phyloP scores from a whole-genome alignment of 1,140 invertebrate species.

The Bombus ignitus region DNA sequence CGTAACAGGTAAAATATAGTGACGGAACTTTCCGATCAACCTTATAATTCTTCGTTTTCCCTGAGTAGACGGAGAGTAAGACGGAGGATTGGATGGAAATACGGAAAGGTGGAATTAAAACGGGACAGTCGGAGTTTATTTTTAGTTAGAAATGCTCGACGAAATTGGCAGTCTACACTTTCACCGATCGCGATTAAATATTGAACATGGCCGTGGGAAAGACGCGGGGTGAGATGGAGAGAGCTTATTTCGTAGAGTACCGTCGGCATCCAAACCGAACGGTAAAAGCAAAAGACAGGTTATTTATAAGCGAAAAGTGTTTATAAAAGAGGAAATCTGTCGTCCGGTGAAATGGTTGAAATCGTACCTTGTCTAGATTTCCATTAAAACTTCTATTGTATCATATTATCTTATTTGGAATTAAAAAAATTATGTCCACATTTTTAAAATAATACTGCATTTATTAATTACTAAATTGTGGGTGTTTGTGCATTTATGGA shows the following conservation, averaged over 20 bases:
- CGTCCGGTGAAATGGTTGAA: not conserved
- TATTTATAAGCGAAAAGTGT: not conserved
- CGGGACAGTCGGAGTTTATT: slow-evolving; percentile 45
- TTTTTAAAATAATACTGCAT: not conserved
- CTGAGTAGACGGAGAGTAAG: too few relatives aligned
- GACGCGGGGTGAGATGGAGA: not conserved
- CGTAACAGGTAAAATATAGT: not conserved
- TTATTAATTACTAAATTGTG: too few relatives aligned
- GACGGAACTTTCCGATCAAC: not conserved
- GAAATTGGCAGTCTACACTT: slow-evolving; percentile 42
- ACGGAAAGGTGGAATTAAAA: slow-evolving; percentile 50
- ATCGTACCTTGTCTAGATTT: not conserved
- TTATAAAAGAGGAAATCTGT: not conserved
- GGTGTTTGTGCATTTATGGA: too few relatives aligned
- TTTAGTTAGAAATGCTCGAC: slow-evolving; percentile 31
- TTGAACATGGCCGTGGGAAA: not conserved
- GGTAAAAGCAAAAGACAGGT: not conserved
- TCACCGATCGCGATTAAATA: slow-evolving; percentile 30
- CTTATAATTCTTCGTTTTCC: slow-evolving; percentile 37
- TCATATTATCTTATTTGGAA: not conserved
- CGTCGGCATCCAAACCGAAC: not conserved
- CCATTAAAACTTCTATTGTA: not conserved
- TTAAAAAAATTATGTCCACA: too few relatives aligned
- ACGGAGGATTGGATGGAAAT: not conserved
- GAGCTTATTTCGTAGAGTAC: not conserved